Percentiles rank a stretch among this genome's conserved stretches.
Conservation (phyloP, 1,140 invertebrate genomes). For the Subanguina moxae region DNA sequence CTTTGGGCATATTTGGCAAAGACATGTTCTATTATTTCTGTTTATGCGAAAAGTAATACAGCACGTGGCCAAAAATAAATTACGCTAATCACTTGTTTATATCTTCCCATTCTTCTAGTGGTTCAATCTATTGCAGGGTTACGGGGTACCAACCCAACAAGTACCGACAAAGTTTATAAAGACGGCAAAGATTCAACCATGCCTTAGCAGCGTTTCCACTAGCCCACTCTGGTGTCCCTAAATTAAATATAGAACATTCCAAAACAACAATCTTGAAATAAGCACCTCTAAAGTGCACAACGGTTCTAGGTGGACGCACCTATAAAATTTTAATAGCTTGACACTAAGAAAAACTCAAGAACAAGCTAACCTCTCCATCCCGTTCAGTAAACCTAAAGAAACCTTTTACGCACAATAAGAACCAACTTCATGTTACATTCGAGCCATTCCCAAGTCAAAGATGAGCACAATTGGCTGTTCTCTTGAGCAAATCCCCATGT, state of each 20-base stretch:
- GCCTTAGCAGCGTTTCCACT: slow-evolving; percentile 38
- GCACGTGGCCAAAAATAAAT: too few relatives aligned
- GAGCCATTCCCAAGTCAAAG: slow-evolving; percentile 42
- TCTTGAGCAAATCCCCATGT: slow-evolving; percentile 40
- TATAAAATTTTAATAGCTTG: not conserved
- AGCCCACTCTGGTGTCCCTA: slow-evolving; percentile 36
- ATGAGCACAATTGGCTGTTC: slow-evolving; percentile 31
- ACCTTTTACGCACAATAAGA: not conserved
- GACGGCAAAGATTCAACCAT: slow-evolving; percentile 18
- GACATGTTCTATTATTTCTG: too few relatives aligned
- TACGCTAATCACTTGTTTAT: too few relatives aligned
- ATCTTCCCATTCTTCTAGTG: too few relatives aligned
- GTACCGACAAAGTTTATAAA: too few relatives aligned
- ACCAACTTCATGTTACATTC: slow-evolving; percentile 29
- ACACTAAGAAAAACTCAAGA: too few relatives aligned
- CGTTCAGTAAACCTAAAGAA: slow-evolving; percentile 18
- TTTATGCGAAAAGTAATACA: too few relatives aligned
- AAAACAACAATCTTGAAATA: not conserved
- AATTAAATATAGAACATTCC: not conserved
- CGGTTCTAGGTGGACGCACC: slow-evolving; percentile 31
- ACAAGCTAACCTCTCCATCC: too few relatives aligned
- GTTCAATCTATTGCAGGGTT: too few relatives aligned
- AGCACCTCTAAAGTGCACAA: slow-evolving; percentile 36
- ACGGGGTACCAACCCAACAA: too few relatives aligned
- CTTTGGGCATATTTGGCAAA: too few relatives aligned